Percentiles rank a stretch among this genome's conserved stretches.
Conservation (phyloP, 2,113 vertebrate species). For the Fregata magnificens region DNA sequence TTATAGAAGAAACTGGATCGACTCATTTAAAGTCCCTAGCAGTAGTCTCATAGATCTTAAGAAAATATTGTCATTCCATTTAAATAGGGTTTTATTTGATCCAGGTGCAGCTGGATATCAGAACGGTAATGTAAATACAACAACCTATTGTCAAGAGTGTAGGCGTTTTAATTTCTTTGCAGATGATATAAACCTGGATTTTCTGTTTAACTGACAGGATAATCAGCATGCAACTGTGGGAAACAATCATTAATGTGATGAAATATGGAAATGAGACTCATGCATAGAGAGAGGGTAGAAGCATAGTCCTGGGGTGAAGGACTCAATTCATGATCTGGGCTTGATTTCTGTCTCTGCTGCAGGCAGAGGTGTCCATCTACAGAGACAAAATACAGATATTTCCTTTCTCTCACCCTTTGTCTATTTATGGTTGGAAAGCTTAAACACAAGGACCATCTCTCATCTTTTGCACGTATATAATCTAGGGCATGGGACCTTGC, state of each 20-base stretch:
- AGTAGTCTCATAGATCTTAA: conserved; percentile 5
- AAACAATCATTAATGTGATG: background rate
- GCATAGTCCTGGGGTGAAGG: background rate
- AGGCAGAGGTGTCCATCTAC: background rate
- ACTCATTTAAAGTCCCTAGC: background rate
- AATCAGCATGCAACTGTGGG: background rate
- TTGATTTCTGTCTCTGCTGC: background rate
- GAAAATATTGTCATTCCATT: conserved; percentile 28
- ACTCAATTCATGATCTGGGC: background rate
- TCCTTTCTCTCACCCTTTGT: background rate
- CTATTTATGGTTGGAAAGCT: background rate
- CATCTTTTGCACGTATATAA: background rate
- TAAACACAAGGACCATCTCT: background rate
- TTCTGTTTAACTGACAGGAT: conserved; percentile 39
- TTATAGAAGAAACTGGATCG: background rate
- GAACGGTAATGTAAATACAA: conserved; percentile 15
- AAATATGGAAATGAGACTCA: background rate
- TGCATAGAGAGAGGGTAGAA: background rate
- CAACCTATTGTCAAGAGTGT: background rate
- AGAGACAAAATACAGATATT: background rate
- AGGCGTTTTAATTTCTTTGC: conserved; percentile 25
- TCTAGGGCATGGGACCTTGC: background rate
- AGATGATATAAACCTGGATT: background rate
- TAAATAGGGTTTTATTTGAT: conserved; percentile 36
- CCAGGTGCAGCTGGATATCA: conserved; percentile 42